Evolutionary conservation across 1,140 invertebrate genomes (phyloP).

Genomic region (Apis florea): DNA sequence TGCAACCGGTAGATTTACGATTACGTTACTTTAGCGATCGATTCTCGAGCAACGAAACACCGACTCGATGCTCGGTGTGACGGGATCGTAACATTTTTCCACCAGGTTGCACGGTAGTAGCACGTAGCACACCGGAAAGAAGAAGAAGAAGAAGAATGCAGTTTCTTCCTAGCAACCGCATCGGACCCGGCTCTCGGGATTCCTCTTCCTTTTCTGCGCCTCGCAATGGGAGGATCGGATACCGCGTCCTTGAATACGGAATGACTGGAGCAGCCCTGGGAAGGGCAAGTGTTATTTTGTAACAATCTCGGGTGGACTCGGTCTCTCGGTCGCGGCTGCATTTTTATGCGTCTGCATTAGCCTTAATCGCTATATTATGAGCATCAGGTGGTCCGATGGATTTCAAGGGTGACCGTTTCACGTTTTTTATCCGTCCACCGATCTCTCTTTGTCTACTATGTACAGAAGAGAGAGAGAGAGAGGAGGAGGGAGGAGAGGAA

Average conservation of each 20-base stretch:
- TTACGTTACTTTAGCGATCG: too few species aligned
- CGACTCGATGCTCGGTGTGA: too few species aligned
- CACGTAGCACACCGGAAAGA: not conserved
- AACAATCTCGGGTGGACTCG: slow-evolving; percentile 57
- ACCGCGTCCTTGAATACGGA: slow-evolving; percentile 62
- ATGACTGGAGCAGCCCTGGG: slow-evolving; percentile 52
- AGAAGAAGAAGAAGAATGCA: slow-evolving; percentile 21
- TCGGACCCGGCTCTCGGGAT: slow-evolving; percentile 1
- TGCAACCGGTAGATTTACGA: not conserved
- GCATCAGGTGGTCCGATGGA: slow-evolving; percentile 45
- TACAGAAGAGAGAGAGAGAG: too few species aligned
- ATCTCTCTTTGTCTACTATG: not conserved
- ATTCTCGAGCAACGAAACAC: too few species aligned
- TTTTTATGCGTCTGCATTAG: slow-evolving; percentile 64
- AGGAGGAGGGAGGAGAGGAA: too few species aligned
- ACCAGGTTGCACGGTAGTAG: not conserved
- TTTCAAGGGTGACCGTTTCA: slow-evolving; percentile 19
- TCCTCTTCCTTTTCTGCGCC: slow-evolving; percentile 49
- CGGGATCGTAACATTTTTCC: slow-evolving; percentile 23
- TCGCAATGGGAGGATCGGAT: slow-evolving; percentile 41
- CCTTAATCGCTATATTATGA: slow-evolving; percentile 62
- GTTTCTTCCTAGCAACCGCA: slow-evolving; percentile 46
- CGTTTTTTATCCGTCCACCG: not conserved
- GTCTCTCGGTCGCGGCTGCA: slow-evolving; percentile 63
- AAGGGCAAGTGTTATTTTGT: slow-evolving; percentile 64